phyloP scores from a whole-genome alignment of 2,888 invertebrate genomes.

The Tupiocoris notatus region DNA sequence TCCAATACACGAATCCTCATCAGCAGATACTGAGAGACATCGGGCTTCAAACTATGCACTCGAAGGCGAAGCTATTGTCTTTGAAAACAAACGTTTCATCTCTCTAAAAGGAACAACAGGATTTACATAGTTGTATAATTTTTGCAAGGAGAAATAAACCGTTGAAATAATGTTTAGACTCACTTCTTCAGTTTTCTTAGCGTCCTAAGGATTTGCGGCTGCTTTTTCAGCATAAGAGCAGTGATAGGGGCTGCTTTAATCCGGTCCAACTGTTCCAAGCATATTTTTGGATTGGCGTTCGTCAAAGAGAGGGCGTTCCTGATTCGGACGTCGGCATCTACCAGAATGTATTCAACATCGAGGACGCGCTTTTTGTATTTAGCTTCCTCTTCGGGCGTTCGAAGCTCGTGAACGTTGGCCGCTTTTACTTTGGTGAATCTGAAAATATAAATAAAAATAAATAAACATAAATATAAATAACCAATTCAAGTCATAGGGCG shows the following conservation, averaged over 20 bases:
- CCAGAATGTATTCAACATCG: slow-evolving; percentile 63
- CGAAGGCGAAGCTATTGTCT: too few species aligned
- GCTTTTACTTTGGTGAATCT: slow-evolving; percentile 36
- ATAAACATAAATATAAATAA: too few species aligned
- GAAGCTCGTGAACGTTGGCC: slow-evolving; percentile 5
- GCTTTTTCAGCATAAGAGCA: slow-evolving; percentile 75
- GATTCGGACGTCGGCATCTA: slow-evolving; percentile 66
- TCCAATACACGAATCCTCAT: too few species aligned
- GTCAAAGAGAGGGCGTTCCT: slow-evolving; percentile 66
- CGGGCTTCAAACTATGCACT: too few species aligned
- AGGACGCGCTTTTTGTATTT: slow-evolving; percentile 15
- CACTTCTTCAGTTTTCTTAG: slow-evolving; percentile 61
- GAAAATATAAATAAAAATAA: neutral
- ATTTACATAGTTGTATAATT: too few species aligned
- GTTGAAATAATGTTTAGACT: too few species aligned
- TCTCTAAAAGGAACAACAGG: too few species aligned
- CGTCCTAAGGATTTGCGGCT: slow-evolving; percentile 75
- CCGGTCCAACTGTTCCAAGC: slow-evolving; percentile 68
- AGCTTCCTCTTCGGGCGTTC: slow-evolving; percentile 29
- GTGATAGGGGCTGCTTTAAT: slow-evolving; percentile 62
- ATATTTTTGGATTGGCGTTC: slow-evolving; percentile 70
- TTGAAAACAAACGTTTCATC: too few species aligned
- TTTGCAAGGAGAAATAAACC: too few species aligned
- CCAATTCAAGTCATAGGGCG: too few species aligned
- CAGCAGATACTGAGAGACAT: too few species aligned